phyloP scores from a whole-genome alignment of 2,113 vertebrate species.

The Pterocles gutturalis region DNA sequence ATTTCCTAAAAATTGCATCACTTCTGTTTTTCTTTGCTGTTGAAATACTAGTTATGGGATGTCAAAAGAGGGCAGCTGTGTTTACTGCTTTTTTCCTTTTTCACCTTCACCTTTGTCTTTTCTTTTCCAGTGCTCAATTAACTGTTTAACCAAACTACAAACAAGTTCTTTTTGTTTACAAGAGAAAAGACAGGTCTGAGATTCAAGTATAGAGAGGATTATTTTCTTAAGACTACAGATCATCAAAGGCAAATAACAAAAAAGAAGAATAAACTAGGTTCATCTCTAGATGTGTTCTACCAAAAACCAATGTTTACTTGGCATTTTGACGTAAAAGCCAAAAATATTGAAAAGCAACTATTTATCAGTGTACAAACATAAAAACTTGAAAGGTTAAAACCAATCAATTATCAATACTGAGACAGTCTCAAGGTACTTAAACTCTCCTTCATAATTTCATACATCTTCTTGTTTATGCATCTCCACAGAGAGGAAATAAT shows the following conservation, averaged over 20 bases:
- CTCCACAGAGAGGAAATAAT: not conserved
- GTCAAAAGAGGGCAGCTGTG: not conserved
- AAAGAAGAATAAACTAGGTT: not conserved
- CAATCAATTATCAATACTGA: not conserved
- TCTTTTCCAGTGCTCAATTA: not conserved
- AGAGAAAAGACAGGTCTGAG: not conserved
- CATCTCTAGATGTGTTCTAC: not conserved
- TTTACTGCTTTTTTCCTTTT: not conserved
- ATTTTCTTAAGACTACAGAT: slow-evolving; percentile 15
- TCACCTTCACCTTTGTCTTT: not conserved
- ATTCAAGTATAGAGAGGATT: not conserved
- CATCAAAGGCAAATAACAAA: not conserved
- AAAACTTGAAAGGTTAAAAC: not conserved
- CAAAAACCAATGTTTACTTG: not conserved
- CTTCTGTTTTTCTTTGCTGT: not conserved
- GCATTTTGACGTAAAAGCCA: not conserved
- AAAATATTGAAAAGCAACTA: not conserved
- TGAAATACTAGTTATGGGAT: not conserved
- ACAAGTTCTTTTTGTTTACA: not conserved
- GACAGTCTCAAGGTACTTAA: not conserved
- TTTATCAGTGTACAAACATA: not conserved
- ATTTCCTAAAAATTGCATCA: slow-evolving; percentile 30
- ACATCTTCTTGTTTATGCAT: not conserved
- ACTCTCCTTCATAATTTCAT: not conserved
- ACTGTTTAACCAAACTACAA: not conserved